phyloP scores from a whole-genome alignment of 30 jellyfish, hydroid and myxozoan species.

The Chrysaora quinquecirrha region DNA sequence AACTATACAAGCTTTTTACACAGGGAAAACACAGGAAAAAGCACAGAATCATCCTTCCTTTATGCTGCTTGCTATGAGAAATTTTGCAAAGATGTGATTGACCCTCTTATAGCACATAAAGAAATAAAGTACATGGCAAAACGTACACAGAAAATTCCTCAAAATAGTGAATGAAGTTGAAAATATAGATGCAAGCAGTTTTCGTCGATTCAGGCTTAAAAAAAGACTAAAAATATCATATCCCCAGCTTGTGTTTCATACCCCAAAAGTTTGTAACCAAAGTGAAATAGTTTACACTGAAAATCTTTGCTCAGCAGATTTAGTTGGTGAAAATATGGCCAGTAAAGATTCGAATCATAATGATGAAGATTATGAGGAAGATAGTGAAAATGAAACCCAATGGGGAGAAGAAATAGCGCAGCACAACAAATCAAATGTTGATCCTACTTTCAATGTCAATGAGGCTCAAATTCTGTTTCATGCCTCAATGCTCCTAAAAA shows the following conservation, averaged over 20 bases:
- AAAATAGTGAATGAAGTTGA: conserved; percentile 36
- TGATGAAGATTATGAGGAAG: conserved; percentile 28
- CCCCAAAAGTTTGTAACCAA: conserved; percentile 27
- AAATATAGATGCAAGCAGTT: conserved; percentile 43
- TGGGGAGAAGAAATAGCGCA: not conserved
- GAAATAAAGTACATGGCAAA: conserved; percentile 11
- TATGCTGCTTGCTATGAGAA: not conserved
- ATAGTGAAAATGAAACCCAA: not conserved
- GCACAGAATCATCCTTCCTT: conserved; percentile 6
- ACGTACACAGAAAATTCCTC: conserved; percentile 14
- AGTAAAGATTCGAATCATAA: not conserved
- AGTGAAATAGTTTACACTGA: conserved; percentile 59
- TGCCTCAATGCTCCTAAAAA: conserved; percentile 18
- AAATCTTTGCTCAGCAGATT: conserved; percentile 29
- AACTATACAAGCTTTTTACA: conserved; percentile 22
- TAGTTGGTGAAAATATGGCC: conserved; percentile 20
- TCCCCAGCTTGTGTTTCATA: conserved; percentile 53
- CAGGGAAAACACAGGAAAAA: not conserved
- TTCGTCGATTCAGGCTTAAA: conserved; percentile 26
- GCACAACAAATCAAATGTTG: too few relatives aligned
- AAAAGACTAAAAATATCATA: not conserved
- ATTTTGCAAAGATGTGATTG: conserved; percentile 29
- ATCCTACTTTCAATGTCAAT: too few relatives aligned
- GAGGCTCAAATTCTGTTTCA: conserved; percentile 15
- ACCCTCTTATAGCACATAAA: conserved; percentile 1